A percentile compares a stretch with the other conserved stretches of the same genome.
These are phyloP conservation scores for Chymomyza caudatula DNA, from an alignment of 2,888 invertebrate species.

Conservation along the genomic window DNA sequence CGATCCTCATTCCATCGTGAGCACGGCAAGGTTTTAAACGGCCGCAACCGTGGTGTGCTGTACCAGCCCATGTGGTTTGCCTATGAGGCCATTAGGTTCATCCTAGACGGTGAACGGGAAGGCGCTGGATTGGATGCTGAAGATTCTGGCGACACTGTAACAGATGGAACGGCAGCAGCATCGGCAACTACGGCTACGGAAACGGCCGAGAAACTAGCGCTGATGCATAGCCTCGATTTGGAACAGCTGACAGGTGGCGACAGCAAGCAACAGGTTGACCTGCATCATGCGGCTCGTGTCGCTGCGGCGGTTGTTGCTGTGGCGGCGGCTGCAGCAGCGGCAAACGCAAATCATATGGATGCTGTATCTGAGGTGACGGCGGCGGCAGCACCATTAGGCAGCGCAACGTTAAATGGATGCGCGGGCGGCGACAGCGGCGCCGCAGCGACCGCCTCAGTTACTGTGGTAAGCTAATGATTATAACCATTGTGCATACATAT, in stretches of 20 bases:
- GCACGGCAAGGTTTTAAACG: slow-evolving; percentile 76
- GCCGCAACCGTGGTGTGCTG: slow-evolving; percentile 72
- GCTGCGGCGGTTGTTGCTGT: slow-evolving; percentile 61
- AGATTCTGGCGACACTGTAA: background rate
- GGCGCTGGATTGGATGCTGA: slow-evolving; percentile 24
- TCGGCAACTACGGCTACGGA: slow-evolving; percentile 26
- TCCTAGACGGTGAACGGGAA: slow-evolving; percentile 73
- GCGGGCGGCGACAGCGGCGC: slow-evolving; percentile 38
- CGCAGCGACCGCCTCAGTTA: slow-evolving; percentile 54
- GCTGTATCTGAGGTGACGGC: slow-evolving; percentile 35
- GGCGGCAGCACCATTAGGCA: slow-evolving; percentile 54
- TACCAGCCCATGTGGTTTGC: slow-evolving; percentile 78
- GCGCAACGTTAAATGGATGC: slow-evolving; percentile 40
- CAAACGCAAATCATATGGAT: slow-evolving; percentile 49
- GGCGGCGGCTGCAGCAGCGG: slow-evolving; percentile 54
- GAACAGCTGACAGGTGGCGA: slow-evolving; percentile 58
- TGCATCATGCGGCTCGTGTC: slow-evolving; percentile 49
- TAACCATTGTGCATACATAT: slow-evolving; percentile 21
- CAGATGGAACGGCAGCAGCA: slow-evolving; percentile 10
- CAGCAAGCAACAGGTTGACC: slow-evolving; percentile 35
- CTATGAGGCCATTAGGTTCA: slow-evolving; percentile 76
- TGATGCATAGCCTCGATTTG: slow-evolving; percentile 63
- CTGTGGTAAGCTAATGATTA: slow-evolving; percentile 64
- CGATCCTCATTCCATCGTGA: slow-evolving; percentile 76
- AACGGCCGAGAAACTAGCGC: slow-evolving; percentile 53